Evolutionary conservation across 1,140 invertebrate species (phyloP).

Genomic region (Aphaenogaster ashmeadi): DNA sequence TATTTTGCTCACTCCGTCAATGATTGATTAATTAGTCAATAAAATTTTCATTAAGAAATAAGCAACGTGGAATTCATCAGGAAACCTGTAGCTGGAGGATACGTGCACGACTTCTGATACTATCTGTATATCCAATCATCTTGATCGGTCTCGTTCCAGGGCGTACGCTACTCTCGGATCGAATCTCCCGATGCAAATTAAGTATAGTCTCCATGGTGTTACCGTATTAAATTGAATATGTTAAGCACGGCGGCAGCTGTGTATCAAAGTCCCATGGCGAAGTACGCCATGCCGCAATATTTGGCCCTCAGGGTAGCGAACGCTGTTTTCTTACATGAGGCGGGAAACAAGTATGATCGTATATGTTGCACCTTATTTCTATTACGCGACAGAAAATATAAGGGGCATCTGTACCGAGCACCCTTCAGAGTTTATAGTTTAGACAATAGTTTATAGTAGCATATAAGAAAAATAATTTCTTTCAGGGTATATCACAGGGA

Average conservation of each 20-base stretch:
- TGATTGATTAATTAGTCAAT: not conserved
- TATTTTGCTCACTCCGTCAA: not conserved
- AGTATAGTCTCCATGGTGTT: constrained; percentile 61
- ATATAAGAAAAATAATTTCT: not conserved
- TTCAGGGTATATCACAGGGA: not conserved
- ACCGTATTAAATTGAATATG: constrained; percentile 65
- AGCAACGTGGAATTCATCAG: not conserved
- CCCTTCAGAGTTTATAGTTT: not conserved
- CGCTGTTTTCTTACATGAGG: constrained; percentile 59
- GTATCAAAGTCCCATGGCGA: constrained; percentile 65
- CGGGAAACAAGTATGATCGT: constrained; percentile 37
- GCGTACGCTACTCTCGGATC: constrained; percentile 41
- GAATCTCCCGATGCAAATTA: constrained; percentile 64
- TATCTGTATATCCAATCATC: constrained; percentile 39
- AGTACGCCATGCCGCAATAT: constrained; percentile 49
- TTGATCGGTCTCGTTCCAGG: constrained; percentile 43
- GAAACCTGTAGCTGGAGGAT: not conserved
- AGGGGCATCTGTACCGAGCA: not conserved
- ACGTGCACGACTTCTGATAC: constrained; percentile 5
- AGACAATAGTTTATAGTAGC: not conserved
- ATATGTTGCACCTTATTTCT: constrained; percentile 53
- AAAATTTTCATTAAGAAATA: not conserved
- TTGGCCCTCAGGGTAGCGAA: constrained; percentile 57
- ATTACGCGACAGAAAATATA: constrained; percentile 47
- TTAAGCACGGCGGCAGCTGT: constrained; percentile 61